phyloP scores from a whole-genome alignment of 1,140 invertebrate genomes.

The Homarus americanus region DNA sequence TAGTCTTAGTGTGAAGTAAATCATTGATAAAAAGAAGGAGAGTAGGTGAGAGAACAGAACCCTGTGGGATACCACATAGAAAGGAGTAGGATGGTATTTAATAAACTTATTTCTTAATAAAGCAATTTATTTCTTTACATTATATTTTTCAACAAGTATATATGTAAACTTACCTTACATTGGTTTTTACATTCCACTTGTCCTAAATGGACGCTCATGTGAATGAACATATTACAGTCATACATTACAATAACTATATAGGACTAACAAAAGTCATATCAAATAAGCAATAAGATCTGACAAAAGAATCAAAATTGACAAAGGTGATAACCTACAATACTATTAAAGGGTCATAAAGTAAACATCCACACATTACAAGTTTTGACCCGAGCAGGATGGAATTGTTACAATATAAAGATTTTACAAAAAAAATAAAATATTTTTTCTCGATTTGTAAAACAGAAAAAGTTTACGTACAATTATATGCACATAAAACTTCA shows the following conservation, averaged over 20 bases:
- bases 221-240: conserved; percentile 26
- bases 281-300: conserved; percentile 1
- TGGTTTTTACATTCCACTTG: conserved; percentile 36
- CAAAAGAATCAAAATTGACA: neutral
- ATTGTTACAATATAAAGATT: conserved; percentile 53
- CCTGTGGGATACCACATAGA: no score
- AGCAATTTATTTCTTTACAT: conserved; percentile 60
- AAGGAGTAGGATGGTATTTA: no score
- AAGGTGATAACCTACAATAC: neutral
- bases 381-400: conserved; percentile 55
- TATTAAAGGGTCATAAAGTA: conserved; percentile 13
- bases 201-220: conserved; percentile 44
- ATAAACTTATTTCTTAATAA: conserved; percentile 29
- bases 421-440: conserved; percentile 50
- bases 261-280: neutral
- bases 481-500: conserved; percentile 33
- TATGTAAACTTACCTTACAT: conserved; percentile 51
- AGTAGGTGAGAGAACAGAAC: no score
- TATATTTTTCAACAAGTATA: conserved; percentile 57
- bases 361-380: conserved; percentile 51
- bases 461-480: conserved; percentile 36
- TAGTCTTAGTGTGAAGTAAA: no score
- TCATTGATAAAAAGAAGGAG: no score
- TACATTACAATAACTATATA: conserved; percentile 25
- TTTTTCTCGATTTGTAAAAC: conserved; percentile 39